phyloP scores from a whole-genome alignment of 2,888 invertebrate species.

The Noctua fimbriata region DNA sequence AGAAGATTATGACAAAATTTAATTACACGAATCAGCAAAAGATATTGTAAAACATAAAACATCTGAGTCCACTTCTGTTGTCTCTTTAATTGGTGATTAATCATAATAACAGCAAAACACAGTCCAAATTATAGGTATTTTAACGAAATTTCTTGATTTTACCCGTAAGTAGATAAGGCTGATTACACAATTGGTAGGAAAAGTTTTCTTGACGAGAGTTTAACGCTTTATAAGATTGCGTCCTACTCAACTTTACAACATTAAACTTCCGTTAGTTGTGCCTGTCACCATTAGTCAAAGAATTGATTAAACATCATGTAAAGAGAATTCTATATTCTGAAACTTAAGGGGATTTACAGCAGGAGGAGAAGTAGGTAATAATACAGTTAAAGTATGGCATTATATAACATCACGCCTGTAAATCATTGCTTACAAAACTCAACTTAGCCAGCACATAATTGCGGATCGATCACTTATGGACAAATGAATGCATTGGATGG shows the following conservation, averaged over 20 bases:
- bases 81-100: slow-evolving; percentile 43
- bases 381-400: background rate
- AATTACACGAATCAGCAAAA: background rate
- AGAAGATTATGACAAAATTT: background rate
- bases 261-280: background rate
- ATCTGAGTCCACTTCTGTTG: slow-evolving; percentile 37
- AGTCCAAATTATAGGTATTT: slow-evolving; percentile 5
- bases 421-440: too few species aligned
- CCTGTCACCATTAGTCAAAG: too few species aligned
- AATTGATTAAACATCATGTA: background rate
- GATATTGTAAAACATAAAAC: slow-evolving; percentile 18
- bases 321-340: background rate
- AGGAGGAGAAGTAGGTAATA: background rate
- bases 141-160: slow-evolving; percentile 11
- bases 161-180: background rate
- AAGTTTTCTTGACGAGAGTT: background rate
- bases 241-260: background rate
- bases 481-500: too few species aligned
- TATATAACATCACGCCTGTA: background rate
- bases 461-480: too few species aligned
- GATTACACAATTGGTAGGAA: slow-evolving; percentile 3
- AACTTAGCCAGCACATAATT: too few species aligned
- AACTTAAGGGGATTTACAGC: background rate
- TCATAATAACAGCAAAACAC: slow-evolving; percentile 39
- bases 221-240: background rate